Percentiles rank a stretch among this genome's conserved stretches.
phyloP scores from a whole-genome alignment of 2,797 vertebrate species.

The Meriones psammophilus region DNA sequence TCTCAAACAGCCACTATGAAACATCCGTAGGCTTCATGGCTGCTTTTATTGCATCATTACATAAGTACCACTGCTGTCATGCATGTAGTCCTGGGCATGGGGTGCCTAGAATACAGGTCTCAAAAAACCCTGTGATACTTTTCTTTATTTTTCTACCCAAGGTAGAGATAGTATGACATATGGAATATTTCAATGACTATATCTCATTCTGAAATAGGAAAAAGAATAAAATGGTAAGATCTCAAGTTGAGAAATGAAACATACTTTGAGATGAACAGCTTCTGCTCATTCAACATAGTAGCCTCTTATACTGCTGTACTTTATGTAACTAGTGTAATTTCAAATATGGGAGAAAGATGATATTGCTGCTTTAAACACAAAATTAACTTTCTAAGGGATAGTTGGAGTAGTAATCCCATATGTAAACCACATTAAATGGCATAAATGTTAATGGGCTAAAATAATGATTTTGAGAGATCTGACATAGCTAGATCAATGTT shows the following conservation, averaged over 20 bases:
- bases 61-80: slow-evolving; percentile 34
- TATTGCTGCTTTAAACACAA: slow-evolving; percentile 67
- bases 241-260: neutral
- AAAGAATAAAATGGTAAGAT: neutral
- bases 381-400: slow-evolving; percentile 64
- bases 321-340: slow-evolving; percentile 37
- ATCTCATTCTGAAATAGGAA: neutral
- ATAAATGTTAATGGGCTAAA: slow-evolving; percentile 70
- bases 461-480: slow-evolving; percentile 69
- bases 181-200: neutral
- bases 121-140: slow-evolving; percentile 2
- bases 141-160: slow-evolving; percentile 12
- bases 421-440: slow-evolving; percentile 71
- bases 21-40: neutral
- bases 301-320: neutral
- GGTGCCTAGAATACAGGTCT: neutral
- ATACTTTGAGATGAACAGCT: neutral
- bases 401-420: slow-evolving; percentile 65
- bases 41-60: slow-evolving; percentile 52
- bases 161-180: neutral
- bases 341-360: slow-evolving; percentile 53
- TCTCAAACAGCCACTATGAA: slow-evolving; percentile 44
- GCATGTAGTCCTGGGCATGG: slow-evolving; percentile 1
- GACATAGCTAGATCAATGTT: slow-evolving; percentile 44
- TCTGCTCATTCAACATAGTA: neutral